Base-by-base conservation (phyloP, 2,113 vertebrate species). In the Thunnus maccoyii region DNA sequence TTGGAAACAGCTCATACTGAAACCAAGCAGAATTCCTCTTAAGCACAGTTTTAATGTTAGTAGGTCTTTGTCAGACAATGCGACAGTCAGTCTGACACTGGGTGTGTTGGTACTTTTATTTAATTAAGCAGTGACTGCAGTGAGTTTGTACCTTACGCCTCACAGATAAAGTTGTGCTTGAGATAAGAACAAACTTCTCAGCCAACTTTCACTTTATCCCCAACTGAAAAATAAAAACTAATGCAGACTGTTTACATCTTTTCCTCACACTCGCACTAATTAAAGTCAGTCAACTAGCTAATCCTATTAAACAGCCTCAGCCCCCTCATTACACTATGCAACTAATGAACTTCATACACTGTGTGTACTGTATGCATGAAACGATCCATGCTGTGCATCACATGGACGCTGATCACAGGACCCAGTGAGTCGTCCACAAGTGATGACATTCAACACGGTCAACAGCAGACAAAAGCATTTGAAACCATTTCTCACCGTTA, bases 391-490 rank as follows among this genome's bases (percentile, higher is more conserved):
- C 56, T 5, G 65, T 0, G 1, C 62, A 18, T 86, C 90, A 91
- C 86, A 71, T 85, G 88, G 22, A 68, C 22, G 0, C 17, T 0
- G 48, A 84, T 89, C 90, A 91, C 77, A 82, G 41, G 86, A 73
- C 57, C 27, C 60, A 14, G 0, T 4, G 50, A 58, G 60, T 46
- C 30, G 14, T 15, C 72, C 30, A 20, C 30, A 4, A 60, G 20
- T 5, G 41, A n/a, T 5, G 20, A 15, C 25, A 27, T 11, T 30
- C n/a, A 13, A 25, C 56, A 7, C 3, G 6, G 48, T 46, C 14
- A 52, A 56, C 58, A 60, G 36, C 18, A 27, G 8, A 18, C 8
- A 5, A 5, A 46, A 16, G 20, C 61, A 16, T 22, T 56, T 14
- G 30, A 27, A 61, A 15, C 17, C 7, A 17, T 54, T 32, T 22